phyloP scores from a whole-genome alignment of 2,113 vertebrate species.

The Anas platyrhynchos region DNA sequence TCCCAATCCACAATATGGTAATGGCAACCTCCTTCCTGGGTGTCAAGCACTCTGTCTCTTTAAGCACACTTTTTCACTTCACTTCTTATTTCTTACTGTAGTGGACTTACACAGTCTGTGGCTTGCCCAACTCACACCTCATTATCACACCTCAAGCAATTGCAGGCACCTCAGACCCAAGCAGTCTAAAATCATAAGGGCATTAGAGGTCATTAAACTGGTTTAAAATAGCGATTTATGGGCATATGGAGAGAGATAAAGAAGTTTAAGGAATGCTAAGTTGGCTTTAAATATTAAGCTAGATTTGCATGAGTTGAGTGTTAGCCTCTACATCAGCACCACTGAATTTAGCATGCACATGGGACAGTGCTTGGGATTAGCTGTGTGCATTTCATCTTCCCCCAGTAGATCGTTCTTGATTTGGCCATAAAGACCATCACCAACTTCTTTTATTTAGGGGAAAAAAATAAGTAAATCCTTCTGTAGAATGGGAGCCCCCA shows the following conservation, averaged over 20 bases:
- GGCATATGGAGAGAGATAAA: background rate
- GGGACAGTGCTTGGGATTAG: background rate
- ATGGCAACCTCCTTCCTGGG: slow-evolving; percentile 11
- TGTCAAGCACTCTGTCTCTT: slow-evolving; percentile 6
- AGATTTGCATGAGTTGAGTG: background rate
- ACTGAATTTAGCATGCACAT: background rate
- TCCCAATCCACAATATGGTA: background rate
- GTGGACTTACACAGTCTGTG: background rate
- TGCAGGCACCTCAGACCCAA: background rate
- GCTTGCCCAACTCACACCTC: background rate
- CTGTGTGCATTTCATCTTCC: background rate
- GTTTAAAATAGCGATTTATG: background rate
- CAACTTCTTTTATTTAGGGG: background rate
- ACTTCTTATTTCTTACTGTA: background rate
- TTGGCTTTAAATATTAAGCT: background rate
- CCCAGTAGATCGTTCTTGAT: background rate
- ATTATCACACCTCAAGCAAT: background rate
- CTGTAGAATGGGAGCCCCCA: background rate
- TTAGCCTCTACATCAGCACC: background rate
- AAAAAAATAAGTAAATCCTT: background rate
- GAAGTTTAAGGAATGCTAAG: background rate
- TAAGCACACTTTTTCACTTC: slow-evolving; percentile 15
- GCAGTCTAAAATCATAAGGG: background rate
- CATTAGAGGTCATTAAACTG: background rate
- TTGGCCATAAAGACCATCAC: background rate